Conservation (phyloP, 30 jellyfish, hydroid and myxozoan species). For the Pelagia noctiluca region DNA sequence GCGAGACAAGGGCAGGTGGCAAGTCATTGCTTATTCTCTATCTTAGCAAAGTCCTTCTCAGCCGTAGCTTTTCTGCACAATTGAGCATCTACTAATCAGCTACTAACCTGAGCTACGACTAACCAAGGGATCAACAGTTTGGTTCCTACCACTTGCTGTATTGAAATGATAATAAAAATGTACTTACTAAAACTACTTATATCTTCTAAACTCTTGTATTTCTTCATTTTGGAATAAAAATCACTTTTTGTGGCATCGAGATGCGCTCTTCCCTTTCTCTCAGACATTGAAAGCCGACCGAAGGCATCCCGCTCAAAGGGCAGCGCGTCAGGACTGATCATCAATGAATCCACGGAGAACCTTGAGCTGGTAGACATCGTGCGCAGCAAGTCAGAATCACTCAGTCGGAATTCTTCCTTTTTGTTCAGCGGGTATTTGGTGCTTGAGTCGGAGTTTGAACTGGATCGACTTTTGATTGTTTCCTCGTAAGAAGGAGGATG, state of each 20-base stretch:
- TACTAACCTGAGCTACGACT: too few species aligned
- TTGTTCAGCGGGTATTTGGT: neutral
- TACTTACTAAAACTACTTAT: constrained; percentile 79
- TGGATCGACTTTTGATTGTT: constrained; percentile 58
- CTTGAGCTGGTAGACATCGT: constrained; percentile 88
- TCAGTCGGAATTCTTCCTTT: neutral
- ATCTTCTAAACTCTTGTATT: constrained; percentile 90
- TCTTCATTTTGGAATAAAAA: constrained; percentile 79
- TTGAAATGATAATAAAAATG: too few species aligned
- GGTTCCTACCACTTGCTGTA: too few species aligned
- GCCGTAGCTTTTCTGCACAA: too few species aligned
- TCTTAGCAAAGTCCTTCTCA: too few species aligned
- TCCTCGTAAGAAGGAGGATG: constrained; percentile 67
- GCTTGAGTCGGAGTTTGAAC: constrained; percentile 25
- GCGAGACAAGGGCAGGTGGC: too few species aligned
- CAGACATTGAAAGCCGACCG: constrained; percentile 97
- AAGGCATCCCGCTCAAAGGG: constrained; percentile 98
- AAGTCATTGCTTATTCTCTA: too few species aligned
- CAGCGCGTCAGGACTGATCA: constrained; percentile 89
- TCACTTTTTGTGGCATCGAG: constrained; percentile 97
- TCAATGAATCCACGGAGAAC: constrained; percentile 85
- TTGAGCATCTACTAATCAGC: too few species aligned
- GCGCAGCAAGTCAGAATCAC: constrained; percentile 46
- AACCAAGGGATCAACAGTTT: too few species aligned
- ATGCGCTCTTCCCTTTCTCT: constrained; percentile 97